phyloP scores from a whole-genome alignment of 2,113 vertebrate genomes.

The Drymodes brunneopygia region DNA sequence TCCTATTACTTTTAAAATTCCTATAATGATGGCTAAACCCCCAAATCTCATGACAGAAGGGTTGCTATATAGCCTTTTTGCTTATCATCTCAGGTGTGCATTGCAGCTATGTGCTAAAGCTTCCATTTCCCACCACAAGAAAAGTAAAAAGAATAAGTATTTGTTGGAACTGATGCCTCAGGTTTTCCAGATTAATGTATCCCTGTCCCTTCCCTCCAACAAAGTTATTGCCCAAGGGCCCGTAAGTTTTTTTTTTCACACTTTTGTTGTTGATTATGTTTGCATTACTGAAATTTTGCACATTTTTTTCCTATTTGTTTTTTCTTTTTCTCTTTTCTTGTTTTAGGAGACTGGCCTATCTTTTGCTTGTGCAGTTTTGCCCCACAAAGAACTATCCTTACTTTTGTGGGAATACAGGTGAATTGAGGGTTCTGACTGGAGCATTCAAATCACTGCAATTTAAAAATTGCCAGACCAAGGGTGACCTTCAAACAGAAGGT shows the following conservation, averaged over 20 bases:
- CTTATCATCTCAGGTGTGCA: neutral
- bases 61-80: neutral
- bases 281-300: neutral
- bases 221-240: fast-evolving
- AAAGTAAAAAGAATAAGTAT: neutral
- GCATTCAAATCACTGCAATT: neutral
- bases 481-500: neutral
- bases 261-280: neutral
- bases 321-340: neutral
- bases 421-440: neutral
- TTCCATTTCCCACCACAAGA: neutral
- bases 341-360: neutral
- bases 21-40: neutral
- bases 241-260: neutral
- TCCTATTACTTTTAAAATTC: neutral
- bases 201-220: neutral
- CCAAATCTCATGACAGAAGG: neutral
- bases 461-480: neutral
- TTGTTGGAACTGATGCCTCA: neutral
- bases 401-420: neutral
- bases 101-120: neutral
- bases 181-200: neutral
- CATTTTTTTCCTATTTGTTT: neutral
- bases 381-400: neutral
- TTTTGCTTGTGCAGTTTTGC: neutral